A percentile compares a stretch with the other conserved stretches of the same genome.
Conservation (phyloP, 2,888 invertebrate genomes). For the Conchocele bisecta region DNA sequence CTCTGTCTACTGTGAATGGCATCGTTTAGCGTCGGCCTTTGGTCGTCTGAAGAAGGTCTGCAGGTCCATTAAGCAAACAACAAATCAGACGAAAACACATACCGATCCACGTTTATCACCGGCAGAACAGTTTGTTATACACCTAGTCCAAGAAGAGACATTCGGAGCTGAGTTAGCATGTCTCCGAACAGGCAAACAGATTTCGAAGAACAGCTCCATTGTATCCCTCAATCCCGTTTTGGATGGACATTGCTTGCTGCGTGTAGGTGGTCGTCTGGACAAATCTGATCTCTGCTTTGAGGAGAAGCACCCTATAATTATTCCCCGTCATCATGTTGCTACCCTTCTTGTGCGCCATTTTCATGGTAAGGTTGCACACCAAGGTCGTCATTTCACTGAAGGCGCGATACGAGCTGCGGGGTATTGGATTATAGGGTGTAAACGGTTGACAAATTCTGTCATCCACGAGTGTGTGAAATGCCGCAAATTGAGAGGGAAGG, state of each 20-base stretch:
- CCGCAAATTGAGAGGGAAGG: slow-evolving; percentile 28
- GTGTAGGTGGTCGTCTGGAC: slow-evolving; percentile 45
- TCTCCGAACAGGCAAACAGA: too few species aligned
- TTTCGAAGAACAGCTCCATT: too few species aligned
- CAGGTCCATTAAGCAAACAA: too few species aligned
- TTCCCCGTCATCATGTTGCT: slow-evolving; percentile 39
- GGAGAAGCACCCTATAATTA: slow-evolving; percentile 28
- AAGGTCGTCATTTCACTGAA: slow-evolving; percentile 56
- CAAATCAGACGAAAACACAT: too few species aligned
- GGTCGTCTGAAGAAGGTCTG: too few species aligned
- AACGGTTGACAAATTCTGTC: slow-evolving; percentile 28
- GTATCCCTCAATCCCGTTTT: slow-evolving; percentile 23
- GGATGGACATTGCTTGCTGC: slow-evolving; percentile 27
- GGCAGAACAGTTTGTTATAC: too few species aligned
- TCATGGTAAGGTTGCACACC: slow-evolving; percentile 44
- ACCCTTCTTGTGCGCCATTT: slow-evolving; percentile 36
- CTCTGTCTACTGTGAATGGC: too few species aligned
- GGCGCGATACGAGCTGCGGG: slow-evolving; percentile 47
- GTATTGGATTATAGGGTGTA: slow-evolving; percentile 48
- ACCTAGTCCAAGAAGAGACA: too few species aligned
- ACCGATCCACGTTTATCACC: too few species aligned
- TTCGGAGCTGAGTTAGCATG: too few species aligned
- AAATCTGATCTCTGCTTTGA: not conserved
- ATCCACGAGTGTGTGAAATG: slow-evolving; percentile 42
- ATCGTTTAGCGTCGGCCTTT: too few species aligned